Evolutionary conservation across 1,140 invertebrate species (phyloP).

Genomic region (Calosoma granatense): DNA sequence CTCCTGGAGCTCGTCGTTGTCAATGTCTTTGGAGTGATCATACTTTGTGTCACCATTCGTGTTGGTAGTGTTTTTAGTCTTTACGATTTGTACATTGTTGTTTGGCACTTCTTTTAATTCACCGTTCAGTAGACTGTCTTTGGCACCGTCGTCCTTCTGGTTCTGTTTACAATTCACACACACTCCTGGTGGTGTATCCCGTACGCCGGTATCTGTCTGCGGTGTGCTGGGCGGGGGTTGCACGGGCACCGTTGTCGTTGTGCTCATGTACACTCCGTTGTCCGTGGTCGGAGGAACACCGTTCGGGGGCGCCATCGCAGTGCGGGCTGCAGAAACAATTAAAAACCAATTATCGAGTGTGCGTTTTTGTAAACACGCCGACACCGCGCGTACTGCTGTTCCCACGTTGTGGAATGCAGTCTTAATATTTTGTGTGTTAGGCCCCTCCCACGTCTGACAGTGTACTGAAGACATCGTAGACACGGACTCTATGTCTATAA

Average conservation of each 20-base stretch:
- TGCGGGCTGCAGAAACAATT: background rate
- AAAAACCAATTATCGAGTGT: background rate
- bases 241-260: background rate
- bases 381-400: background rate
- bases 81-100: background rate
- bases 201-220: background rate
- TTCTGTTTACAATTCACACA: background rate
- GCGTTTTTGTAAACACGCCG: background rate
- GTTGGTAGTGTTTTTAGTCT: background rate
- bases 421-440: background rate
- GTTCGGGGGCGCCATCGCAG: background rate
- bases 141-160: background rate
- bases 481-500: no score
- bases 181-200: background rate
- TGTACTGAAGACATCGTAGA: background rate
- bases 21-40: background rate
- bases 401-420: background rate
- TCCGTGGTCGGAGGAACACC: background rate
- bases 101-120: background rate
- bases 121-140: background rate
- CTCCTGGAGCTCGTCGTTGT: background rate
- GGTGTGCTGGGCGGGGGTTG: background rate
- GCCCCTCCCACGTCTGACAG: background rate
- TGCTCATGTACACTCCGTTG: background rate
- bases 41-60: background rate